Percentiles rank a stretch among this genome's conserved stretches.
Evolutionary conservation across 2,113 vertebrate species (phyloP).

Genomic region (Sorex fumeus): DNA sequence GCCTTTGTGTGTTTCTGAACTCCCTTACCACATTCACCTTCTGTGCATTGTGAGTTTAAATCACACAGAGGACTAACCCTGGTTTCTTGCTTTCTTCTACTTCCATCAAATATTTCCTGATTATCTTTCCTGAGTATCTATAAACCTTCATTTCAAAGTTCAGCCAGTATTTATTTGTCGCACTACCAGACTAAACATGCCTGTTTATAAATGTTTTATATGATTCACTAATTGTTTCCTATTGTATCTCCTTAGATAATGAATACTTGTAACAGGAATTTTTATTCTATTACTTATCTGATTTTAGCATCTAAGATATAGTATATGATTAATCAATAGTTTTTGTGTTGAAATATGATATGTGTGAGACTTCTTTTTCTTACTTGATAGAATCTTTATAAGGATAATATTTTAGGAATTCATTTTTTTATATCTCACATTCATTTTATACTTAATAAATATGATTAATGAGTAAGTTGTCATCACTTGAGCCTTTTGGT

Average conservation of each 20-base stretch:
- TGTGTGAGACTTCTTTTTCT: background rate
- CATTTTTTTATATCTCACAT: background rate
- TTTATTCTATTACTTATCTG: background rate
- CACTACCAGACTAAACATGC: background rate
- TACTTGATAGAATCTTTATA: background rate
- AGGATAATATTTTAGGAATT: constrained; percentile 12
- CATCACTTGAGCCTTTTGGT: background rate
- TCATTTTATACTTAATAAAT: constrained; percentile 24
- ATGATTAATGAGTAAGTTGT: background rate
- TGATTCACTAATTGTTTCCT: constrained; percentile 3
- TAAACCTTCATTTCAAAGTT: constrained; percentile 28
- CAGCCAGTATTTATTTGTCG: background rate
- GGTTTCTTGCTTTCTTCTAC: background rate
- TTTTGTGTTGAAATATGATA: background rate
- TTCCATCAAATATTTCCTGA: background rate
- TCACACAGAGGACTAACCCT: background rate
- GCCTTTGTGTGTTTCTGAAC: background rate
- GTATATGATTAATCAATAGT: background rate
- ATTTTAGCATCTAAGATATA: background rate
- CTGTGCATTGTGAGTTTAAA: background rate
- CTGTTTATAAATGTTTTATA: background rate
- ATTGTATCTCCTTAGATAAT: background rate
- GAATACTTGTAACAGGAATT: background rate
- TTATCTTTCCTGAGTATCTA: background rate
- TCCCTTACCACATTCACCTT: background rate